phyloP scores from a whole-genome alignment of 2,888 invertebrate genomes.

The Hololepta plana region DNA sequence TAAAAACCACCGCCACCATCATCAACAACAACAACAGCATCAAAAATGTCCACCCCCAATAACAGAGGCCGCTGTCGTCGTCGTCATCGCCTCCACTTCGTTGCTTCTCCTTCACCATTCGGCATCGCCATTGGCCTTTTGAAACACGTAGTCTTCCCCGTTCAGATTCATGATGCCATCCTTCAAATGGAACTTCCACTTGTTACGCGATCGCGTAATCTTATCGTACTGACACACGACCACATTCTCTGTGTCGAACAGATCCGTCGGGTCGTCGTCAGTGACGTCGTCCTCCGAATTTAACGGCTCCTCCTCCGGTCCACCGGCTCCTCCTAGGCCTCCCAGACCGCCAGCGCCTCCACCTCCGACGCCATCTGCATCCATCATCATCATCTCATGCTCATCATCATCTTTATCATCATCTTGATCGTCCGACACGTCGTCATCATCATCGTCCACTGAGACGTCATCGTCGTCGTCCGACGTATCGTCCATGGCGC shows the following conservation, averaged over 20 bases:
- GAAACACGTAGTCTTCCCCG: constrained; percentile 97
- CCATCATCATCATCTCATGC: constrained; percentile 41
- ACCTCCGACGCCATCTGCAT: constrained; percentile 45
- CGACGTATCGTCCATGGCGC: constrained; percentile 39
- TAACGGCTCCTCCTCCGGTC: constrained; percentile 59
- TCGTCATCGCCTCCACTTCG: no score
- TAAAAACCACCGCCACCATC: no score
- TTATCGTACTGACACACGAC: constrained; percentile 99
- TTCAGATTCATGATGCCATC: constrained; percentile 99
- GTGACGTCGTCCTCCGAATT: constrained; percentile 97
- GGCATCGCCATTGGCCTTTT: constrained; percentile 96
- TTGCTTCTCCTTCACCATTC: constrained; percentile 99
- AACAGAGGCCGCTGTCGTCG: no score
- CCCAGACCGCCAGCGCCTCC: constrained; percentile 31
- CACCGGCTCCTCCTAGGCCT: constrained; percentile 25
- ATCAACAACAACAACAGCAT: no score
- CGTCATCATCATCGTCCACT: constrained; percentile 64
- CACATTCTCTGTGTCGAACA: constrained; percentile 98
- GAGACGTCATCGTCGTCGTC: constrained; percentile 59
- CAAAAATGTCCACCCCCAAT: no score
- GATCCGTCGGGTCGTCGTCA: constrained; percentile 83
- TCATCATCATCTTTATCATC: constrained; percentile 31
- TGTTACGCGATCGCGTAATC: constrained; percentile 93
- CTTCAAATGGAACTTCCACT: constrained; percentile 99
- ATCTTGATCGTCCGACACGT: constrained; percentile 43